Base-by-base conservation (phyloP, 2,113 vertebrate species). In the Speoplatyrhinus poulsoni region DNA sequence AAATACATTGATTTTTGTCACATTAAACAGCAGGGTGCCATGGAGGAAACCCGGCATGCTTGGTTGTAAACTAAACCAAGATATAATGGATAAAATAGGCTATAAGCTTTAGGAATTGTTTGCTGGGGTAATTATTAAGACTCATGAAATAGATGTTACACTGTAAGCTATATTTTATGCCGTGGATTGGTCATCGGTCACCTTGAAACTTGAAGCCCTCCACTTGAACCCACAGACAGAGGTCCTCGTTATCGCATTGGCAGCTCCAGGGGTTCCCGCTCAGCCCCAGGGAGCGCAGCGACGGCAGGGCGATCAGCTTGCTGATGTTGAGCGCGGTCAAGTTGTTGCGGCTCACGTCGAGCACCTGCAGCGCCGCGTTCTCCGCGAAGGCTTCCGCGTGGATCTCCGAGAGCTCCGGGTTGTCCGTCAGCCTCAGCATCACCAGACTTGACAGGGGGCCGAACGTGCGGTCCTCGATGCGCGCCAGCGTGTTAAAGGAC, bases 241-340 rank as follows among this genome's bases (percentile, higher is more conserved):
- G 94, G 65, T 94, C 93, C 89, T 97, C 86, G 75, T 94, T 91
- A 50, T 93, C 93, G 72, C 96, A 98, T 78, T 93, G 94, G 85
- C 96, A 98, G 58, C 86, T 92, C 96, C 96, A 98, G 6, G 91
- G 94, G 84, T 97, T 98, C 66, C 92, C 94, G 50, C 94, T 93
- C 67, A 97, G 91, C 8, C 92, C 93, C 74, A 97, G 73, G 4
- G 93, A 93, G 75, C 93, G 91, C 58, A 98, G 90, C 12, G 74
- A 76, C 1, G 85, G 66, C 73, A 98, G 85, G 17, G 89, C 79
- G 3, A 63, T 80, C 67, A 98, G 57, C 0, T 92, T 91, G n/a
- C 73, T 87, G 26, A 89, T 79, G 75, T 96, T 94, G 48, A 98
- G 76, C 59, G 70, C 91, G 0, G 88, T 94, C 85, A 98, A 70